Base-by-base conservation (phyloP, 2,113 vertebrate species). In the Ramphastos sulfuratus region DNA sequence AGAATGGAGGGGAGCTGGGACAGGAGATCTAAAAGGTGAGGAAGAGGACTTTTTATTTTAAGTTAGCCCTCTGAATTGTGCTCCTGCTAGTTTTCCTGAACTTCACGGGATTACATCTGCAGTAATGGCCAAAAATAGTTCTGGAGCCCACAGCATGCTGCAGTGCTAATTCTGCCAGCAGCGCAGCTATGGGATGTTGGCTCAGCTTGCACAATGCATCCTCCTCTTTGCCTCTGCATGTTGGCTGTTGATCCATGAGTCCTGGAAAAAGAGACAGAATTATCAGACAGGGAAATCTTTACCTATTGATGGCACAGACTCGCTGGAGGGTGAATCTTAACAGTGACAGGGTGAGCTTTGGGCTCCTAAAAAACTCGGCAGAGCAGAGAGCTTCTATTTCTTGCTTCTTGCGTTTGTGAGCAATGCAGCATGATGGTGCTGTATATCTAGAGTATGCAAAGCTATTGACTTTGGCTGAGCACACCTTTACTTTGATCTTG, bases 111-210 rank as follows among this genome's bases (percentile, higher is more conserved):
- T 61, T 91, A 37, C 56, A 58, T 82, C 83, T 94, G 85, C 79
- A 70, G 35, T 55, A 27, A 55, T 31, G 33, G 85, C 92, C 88
- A 92, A 89, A 97, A 95, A 82, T 72, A 88, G 50, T 58, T 95
- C 58, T 88, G 86, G 86, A 94, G 81, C 66, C 60, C 33, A 46
- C 27, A 80, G 83, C 70, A 42, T 37, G 24, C 87, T 58, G 35
- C 50, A 70, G 18, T 60, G 83, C 82, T 67, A 7, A 7, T 25
- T 65, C 64, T 90, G 83, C 90, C 50, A 50, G 85, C 74, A 60
- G 37, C 67, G 2, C 33, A 5, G 42, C n/a, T 6, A n/a, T 13
- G 37, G 54, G 21, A 48, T 55, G 23, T 77, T 20, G 60, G 81
- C 54, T 30, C 55, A 1, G 10, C 12, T 88, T 33, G 35, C 63